phyloP scores from a whole-genome alignment of 2,113 vertebrate genomes.

The Hucho hucho region DNA sequence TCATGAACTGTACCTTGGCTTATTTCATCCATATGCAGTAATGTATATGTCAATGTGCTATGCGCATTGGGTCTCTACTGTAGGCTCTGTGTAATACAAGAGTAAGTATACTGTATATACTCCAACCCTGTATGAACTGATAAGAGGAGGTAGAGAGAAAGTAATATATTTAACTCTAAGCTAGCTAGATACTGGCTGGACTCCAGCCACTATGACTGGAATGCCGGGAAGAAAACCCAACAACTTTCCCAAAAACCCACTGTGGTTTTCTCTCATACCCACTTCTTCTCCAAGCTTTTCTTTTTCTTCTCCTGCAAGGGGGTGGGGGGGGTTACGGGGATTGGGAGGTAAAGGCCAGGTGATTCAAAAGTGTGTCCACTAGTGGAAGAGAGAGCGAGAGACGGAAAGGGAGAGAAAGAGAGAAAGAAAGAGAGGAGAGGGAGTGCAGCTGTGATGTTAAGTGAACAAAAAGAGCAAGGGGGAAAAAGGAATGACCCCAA shows the following conservation, averaged over 20 bases:
- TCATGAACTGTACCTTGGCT: background rate
- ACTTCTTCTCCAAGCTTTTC: background rate
- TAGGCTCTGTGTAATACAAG: background rate
- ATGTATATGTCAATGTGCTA: background rate
- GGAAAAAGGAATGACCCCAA: slow-evolving; percentile 15
- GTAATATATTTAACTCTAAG: background rate
- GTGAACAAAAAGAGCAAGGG: slow-evolving; percentile 30
- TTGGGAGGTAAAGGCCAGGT: background rate
- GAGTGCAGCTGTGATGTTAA: slow-evolving; percentile 48
- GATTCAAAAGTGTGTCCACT: background rate
- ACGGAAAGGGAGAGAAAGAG: slow-evolving; percentile 1
- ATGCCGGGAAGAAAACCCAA: slow-evolving; percentile 43
- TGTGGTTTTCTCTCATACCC: slow-evolving; percentile 32
- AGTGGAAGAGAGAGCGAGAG: background rate
- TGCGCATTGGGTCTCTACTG: background rate
- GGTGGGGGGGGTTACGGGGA: background rate
- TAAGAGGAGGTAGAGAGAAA: slow-evolving; percentile 4
- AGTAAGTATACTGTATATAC: background rate
- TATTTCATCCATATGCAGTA: background rate
- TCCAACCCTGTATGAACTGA: background rate
- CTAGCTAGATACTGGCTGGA: slow-evolving; percentile 23
- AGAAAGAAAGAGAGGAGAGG: slow-evolving; percentile 17
- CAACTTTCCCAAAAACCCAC: slow-evolving; percentile 29
- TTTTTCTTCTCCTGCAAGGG: slow-evolving; percentile 12
- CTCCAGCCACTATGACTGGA: slow-evolving; percentile 33